A percentile compares a stretch with the other conserved stretches of the same genome.
phyloP scores from a whole-genome alignment of 2,113 vertebrate species.

The Rhinopomastus cyanomelas region DNA sequence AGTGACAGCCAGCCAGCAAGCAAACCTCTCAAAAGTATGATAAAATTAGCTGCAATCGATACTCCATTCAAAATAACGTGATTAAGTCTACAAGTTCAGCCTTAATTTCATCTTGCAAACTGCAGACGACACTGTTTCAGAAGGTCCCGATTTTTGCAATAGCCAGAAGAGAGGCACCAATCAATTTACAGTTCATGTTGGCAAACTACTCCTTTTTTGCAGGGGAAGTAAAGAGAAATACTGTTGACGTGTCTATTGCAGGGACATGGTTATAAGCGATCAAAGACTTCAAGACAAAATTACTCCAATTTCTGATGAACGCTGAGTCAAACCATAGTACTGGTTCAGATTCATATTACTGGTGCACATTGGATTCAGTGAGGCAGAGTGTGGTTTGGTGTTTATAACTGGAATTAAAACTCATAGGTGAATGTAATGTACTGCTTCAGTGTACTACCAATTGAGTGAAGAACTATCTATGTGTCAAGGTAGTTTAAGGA shows the following conservation, averaged over 20 bases:
- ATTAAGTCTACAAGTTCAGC: conserved; percentile 7
- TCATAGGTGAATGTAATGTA: background rate
- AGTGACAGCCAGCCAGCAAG: conserved; percentile 44
- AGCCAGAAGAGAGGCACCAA: background rate
- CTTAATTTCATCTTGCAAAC: conserved; percentile 33
- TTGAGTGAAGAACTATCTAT: background rate
- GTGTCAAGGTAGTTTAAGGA: background rate
- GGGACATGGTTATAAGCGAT: background rate
- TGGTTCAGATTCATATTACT: background rate
- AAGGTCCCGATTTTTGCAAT: background rate
- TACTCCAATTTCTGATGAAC: background rate
- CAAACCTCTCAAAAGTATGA: conserved; percentile 3
- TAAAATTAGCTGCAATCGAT: conserved; percentile 57
- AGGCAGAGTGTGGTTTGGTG: background rate
- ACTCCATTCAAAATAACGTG: conserved; percentile 30
- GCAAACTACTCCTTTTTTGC: background rate
- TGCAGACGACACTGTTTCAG: background rate
- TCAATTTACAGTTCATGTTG: background rate
- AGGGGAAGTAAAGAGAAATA: background rate
- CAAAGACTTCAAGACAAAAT: background rate
- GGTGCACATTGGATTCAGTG: background rate
- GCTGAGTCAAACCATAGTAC: background rate
- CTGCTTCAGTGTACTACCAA: background rate
- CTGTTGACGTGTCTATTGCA: background rate
- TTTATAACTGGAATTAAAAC: background rate